Base-by-base conservation (phyloP, 1,140 invertebrate species). In the Cryptotermes secundus region DNA sequence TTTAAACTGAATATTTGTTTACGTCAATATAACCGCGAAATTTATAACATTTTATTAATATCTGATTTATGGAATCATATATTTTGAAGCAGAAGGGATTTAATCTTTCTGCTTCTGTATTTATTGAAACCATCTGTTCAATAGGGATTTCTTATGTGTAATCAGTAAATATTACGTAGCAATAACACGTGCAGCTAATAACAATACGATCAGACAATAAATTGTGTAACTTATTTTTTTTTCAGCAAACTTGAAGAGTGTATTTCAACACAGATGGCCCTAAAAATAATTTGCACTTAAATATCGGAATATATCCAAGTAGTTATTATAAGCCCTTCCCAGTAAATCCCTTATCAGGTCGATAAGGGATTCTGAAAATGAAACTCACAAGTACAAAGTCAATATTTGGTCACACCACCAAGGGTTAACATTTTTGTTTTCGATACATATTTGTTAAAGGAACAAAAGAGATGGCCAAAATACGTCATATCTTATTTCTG, bases 231-330 rank as follows among this genome's bases (percentile, higher is more conserved):
- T n/a, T n/a, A n/a, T n/a, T 38, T 6, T 19, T 14, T 49, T 49
- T 49, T 49, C 22, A 14, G 22, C 14, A 3, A 49, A 19, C 45
- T 49, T 49, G 10, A 49, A 49, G 45, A 49, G 59, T 72, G 6
- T n/a, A 72, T 31, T 72, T 72, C 59, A 31, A 31, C 59, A n/a
- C 59, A 31, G n/a, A n/a, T 72, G 59, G 59, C 16, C 59, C 59
- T 72, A 72, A 72, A 38, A 72, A 72, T 72, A 72, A 72, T 72
- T 72, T 72, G 59, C 59, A 12, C 26, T 72, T 72, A 72, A 72
- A 31, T 72, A 31, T 31, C 6, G 4, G 26, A 72, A 49, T 49
- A 49, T 49, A 49, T 49, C 45, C 6, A 49, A 49, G 45, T 49
- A 49, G 45, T 49, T 19, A 49, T 49, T 49, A 19, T 49, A 49